phyloP scores from a whole-genome alignment of 2,797 vertebrate species.

The Leontopithecus rosalia region DNA sequence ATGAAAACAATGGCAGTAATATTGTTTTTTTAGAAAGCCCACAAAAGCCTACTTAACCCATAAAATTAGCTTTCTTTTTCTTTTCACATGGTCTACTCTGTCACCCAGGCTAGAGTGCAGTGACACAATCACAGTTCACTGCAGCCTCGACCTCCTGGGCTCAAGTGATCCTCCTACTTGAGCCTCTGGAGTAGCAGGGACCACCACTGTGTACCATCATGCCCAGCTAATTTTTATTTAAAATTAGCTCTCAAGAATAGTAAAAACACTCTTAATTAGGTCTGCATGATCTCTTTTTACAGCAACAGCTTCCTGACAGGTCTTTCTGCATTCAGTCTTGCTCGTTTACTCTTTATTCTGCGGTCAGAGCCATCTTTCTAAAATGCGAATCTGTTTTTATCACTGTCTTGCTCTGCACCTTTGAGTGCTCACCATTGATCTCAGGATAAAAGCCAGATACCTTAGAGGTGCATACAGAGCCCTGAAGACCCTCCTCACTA shows the following conservation, averaged over 20 bases:
- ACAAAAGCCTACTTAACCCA: constrained; percentile 21
- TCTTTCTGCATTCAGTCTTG: background rate
- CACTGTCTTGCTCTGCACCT: background rate
- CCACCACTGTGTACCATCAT: too few species aligned
- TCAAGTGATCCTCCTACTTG: too few species aligned
- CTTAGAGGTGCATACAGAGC: background rate
- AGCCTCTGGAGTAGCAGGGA: too few species aligned
- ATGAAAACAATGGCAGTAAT: background rate
- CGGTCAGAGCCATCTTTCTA: background rate
- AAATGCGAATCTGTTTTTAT: constrained; percentile 31
- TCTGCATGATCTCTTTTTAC: background rate
- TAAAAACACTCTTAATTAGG: background rate
- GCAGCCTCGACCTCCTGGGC: too few species aligned
- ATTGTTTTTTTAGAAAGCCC: constrained; percentile 58
- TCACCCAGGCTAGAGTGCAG: too few species aligned
- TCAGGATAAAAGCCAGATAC: background rate
- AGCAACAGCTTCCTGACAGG: background rate
- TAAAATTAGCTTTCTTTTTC: background rate
- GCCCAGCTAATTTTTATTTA: too few species aligned
- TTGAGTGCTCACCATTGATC: background rate
- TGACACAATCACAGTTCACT: too few species aligned
- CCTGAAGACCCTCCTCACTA: background rate
- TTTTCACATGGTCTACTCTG: too few species aligned
- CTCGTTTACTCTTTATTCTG: background rate
- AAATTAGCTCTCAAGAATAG: background rate